Evolutionary conservation across 92 coral and sea anemone genomes (phyloP), one percentile per base, ranked within the genome.

Genomic region (Micromussa lordhowensis): DNA sequence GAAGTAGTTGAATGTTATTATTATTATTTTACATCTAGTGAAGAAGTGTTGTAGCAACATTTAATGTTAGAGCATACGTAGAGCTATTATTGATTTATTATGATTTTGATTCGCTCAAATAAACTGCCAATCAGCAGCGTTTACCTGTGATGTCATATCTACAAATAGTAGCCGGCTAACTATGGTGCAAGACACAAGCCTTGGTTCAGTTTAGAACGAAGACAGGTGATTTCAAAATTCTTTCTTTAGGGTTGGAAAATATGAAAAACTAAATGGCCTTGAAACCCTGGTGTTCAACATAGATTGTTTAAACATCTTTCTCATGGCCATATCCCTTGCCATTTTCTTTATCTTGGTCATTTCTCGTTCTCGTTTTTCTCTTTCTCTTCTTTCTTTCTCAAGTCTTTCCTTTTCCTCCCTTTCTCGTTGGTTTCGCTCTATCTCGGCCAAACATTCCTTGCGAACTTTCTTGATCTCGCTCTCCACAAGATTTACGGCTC

Each of bases 221-320:
- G 29, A 66, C 15, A 26, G 11, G 18, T 31, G 10, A 28, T 28
- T 9, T 2, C 1, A 26, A n/a, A 77, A n/a, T 77, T 21, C 77
- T 24, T 86, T 86, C 66, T 86, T 86, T 19, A 79, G 19, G 19
- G 89, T 34, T 70, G 86, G 81, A 73, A 95, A 95, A 85, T 95
- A 95, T 36, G 98, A 95, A 79, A 93, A 95, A n/a, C 89, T 92
- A 66, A 87, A 94, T 10, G 94, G 85, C 59, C 95, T 90, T 26
- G 95, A 86, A 22, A 91, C 89, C 22, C 95, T 91, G 1, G 86
- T 85, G 32, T 85, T 88, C n/a, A 93, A 66, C 34, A 80, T 22
- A 9, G 92, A 87, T 53, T 82, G 79, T 66, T 92, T 91, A 40
- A 80, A 87, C 90, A 92, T 89, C 73, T 82, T 84, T 22, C 86